Conservation (phyloP, 1,140 invertebrate genomes). For the Temnothorax longispinosus region DNA sequence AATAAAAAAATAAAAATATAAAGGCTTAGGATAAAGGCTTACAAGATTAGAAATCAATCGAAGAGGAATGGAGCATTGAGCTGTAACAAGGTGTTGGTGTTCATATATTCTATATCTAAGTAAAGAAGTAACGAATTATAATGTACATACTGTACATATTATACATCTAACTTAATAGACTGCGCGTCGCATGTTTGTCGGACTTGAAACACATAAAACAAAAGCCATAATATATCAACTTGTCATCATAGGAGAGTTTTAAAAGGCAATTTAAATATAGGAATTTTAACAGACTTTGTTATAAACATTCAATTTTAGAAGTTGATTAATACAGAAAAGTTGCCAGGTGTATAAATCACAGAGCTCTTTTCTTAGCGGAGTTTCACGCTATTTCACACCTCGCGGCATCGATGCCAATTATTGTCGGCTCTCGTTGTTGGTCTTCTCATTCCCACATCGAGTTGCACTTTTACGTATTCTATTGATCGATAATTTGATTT, state of each 20-base stretch:
- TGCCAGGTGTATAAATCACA: not conserved
- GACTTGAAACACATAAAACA: too few relatives aligned
- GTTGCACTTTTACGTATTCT: slow-evolving; percentile 41
- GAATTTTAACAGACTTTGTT: slow-evolving; percentile 1
- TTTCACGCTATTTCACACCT: slow-evolving; percentile 23
- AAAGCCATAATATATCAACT: not conserved
- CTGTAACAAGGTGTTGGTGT: too few relatives aligned
- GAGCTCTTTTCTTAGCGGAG: not conserved
- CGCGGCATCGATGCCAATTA: slow-evolving; percentile 42
- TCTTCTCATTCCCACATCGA: slow-evolving; percentile 45
- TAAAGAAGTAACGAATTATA: too few relatives aligned
- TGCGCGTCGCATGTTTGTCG: too few relatives aligned
- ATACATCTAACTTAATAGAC: too few relatives aligned
- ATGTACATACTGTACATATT: too few relatives aligned
- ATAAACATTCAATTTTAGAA: not conserved
- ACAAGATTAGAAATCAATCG: too few relatives aligned
- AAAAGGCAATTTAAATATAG: not conserved
- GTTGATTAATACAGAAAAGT: not conserved
- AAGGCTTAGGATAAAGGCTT: too few relatives aligned
- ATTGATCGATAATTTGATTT: slow-evolving; percentile 51
- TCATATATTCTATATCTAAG: too few relatives aligned
- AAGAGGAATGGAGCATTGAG: too few relatives aligned
- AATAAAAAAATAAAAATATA: too few relatives aligned
- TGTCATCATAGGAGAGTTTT: not conserved
- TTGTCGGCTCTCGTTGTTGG: slow-evolving; percentile 21